These are phyloP conservation scores for Chesias legatella DNA, from an alignment of 2,888 invertebrate species.

Conservation along the genomic window DNA sequence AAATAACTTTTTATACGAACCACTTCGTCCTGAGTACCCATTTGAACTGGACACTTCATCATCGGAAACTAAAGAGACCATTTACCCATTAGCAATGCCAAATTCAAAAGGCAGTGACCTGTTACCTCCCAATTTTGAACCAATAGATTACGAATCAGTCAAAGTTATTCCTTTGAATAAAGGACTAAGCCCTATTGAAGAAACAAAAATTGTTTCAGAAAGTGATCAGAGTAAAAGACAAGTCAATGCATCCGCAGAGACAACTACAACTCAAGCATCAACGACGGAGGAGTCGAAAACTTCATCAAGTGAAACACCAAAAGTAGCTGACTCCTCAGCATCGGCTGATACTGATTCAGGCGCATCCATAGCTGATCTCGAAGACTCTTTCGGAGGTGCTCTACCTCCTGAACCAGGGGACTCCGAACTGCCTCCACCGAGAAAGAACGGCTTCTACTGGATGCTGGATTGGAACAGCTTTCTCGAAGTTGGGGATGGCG, in stretches of 20 bases:
- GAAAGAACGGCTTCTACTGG: conserved; percentile 90
- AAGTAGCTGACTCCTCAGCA: conserved; percentile 50
- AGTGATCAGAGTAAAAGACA: conserved; percentile 64
- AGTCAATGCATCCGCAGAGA: conserved; percentile 40
- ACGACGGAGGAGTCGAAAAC: conserved; percentile 39
- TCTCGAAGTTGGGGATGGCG: conserved; percentile 89
- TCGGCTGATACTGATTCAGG: conserved; percentile 72
- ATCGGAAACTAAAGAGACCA: conserved; percentile 54
- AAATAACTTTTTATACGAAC: conserved; percentile 61
- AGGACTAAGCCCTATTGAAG: conserved; percentile 58
- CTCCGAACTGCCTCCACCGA: conserved; percentile 83
- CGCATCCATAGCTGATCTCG: conserved; percentile 83
- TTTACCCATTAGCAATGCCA: conserved; percentile 62
- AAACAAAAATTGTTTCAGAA: conserved; percentile 38
- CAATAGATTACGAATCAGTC: conserved; percentile 65
- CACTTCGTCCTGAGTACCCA: conserved; percentile 57
- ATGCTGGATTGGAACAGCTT: conserved; percentile 93
- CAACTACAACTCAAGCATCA: conserved; percentile 24
- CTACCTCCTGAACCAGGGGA: conserved; percentile 79
- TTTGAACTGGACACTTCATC: conserved; percentile 67
- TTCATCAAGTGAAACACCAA: conserved; percentile 40
- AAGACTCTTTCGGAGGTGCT: conserved; percentile 88
- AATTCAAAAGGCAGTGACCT: conserved; percentile 46
- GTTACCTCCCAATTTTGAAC: conserved; percentile 48
- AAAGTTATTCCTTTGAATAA: conserved; percentile 69